A percentile compares a stretch with the other conserved stretches of the same genome.
These are phyloP conservation scores for Sapajus apella DNA, from an alignment of 2,113 vertebrate genomes.

Conservation along the genomic window DNA sequence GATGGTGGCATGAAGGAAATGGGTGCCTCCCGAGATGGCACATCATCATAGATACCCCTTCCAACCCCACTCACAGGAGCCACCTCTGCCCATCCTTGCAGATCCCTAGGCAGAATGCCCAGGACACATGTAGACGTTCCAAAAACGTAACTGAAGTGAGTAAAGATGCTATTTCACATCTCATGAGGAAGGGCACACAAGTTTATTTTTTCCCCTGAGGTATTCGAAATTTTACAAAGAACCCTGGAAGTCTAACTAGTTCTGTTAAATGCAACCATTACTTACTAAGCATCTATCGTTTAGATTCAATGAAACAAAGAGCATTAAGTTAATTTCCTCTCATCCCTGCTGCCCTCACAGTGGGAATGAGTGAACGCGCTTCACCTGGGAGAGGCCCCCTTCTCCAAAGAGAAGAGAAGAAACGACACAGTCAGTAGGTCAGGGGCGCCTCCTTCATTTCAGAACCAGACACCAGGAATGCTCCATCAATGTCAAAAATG, in stretches of 20 bases:
- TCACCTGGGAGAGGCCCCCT: neutral
- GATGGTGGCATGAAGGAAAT: neutral
- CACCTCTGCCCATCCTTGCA: no score
- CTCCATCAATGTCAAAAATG: neutral
- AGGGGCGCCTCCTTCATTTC: fast-evolving
- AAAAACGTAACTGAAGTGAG: neutral
- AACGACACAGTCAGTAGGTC: fast-evolving
- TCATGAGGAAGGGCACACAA: neutral
- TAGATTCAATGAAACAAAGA: neutral
- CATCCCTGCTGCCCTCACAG: neutral
- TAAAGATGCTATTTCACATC: neutral
- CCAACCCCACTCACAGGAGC: no score
- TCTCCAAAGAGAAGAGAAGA: neutral
- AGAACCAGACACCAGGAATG: neutral
- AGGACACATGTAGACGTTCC: neutral
- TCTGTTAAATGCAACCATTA: neutral
- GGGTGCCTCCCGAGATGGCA: neutral
- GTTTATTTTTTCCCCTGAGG: neutral
- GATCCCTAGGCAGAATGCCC: no score
- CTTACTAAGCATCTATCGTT: neutral
- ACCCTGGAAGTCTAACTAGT: neutral
- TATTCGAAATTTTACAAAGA: neutral
- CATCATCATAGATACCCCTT: neutral
- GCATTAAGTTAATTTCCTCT: neutral
- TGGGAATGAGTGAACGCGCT: fast-evolving